These are phyloP conservation scores for Poecilia wingei DNA, from an alignment of 2,797 vertebrate genomes.

Conservation along the genomic window DNA sequence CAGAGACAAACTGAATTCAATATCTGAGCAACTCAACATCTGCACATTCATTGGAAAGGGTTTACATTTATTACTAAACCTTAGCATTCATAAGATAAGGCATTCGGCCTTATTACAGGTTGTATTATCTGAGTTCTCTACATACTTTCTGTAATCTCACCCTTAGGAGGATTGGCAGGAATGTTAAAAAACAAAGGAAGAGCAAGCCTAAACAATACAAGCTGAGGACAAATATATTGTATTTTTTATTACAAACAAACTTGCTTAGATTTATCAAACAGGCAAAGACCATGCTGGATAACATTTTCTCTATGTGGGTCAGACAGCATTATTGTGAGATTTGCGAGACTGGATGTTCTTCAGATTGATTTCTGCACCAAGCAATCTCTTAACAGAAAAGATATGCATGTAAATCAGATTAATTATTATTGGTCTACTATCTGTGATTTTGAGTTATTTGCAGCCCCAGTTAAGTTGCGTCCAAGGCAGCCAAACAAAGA, in stretches of 20 bases:
- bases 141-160: slow-evolving; percentile 7
- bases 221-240: not conserved
- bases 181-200: not conserved
- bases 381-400: not conserved
- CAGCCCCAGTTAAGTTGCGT: no score
- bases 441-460: not conserved
- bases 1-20: slow-evolving; percentile 53
- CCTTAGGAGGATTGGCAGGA: slow-evolving; percentile 10
- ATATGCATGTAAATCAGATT: not conserved
- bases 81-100: slow-evolving; percentile 47
- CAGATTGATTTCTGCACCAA: not conserved
- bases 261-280: not conserved
- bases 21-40: slow-evolving; percentile 51
- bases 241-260: not conserved
- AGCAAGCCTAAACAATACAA: not conserved
- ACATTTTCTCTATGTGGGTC: slow-evolving; percentile 1
- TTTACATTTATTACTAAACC: slow-evolving; percentile 40
- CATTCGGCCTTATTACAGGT: slow-evolving; percentile 37
- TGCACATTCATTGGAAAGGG: slow-evolving; percentile 43
- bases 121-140: slow-evolving; percentile 24
- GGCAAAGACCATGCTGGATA: not conserved
- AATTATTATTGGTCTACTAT: not conserved
- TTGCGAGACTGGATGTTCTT: not conserved
- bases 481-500: not conserved
- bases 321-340: not conserved